Evolutionary conservation across 2,113 vertebrate species (phyloP), one percentile per base, ranked within the genome.

Genomic region (Eleginops maclovinus): DNA sequence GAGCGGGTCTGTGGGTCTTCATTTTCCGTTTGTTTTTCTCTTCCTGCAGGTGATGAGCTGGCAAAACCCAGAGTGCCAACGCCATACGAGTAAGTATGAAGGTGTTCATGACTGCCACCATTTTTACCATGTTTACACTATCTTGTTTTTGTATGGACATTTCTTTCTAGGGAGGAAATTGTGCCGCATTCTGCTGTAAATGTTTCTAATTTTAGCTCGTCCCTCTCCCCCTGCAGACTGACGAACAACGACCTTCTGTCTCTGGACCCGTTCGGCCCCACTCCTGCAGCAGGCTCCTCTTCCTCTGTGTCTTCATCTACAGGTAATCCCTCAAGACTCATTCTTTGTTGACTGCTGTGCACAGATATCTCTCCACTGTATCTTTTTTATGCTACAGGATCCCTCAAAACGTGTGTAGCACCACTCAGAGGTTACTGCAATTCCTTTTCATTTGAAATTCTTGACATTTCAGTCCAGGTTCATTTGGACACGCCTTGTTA

Each of bases 181-280:
- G 26, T 12, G 1, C 9, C 5, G 9, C 3, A 53, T 36, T 66
- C 15, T 36, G n/a, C 10, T 64, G 40, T 16, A 56, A 56, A 63
- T 56, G 3, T n/a, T 17, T 28, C 21, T 66, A 2, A 10, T 4
- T 26, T 53, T 41, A 6, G 56, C 17, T 75, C 24, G 31, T n/a
- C 16, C 8, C 2, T 43, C 55, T 54, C 4, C 9, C 82, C 46
- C 41, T 2, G 43, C 89, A 98, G 96, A 79, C 94, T 96, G 90
- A 94, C 93, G 22, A 96, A 93, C 93, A 97, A 91, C 79, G 97
- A 99, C 83, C 95, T 99, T 31, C 93, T 98, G 69, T 97, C 96
- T 75, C 95, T 97, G 96, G 98, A 99, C 88, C 96, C 97, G 2
- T 96, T 98, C 78, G 93, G 94, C 78, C 95, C 96, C 36, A 93